These are phyloP conservation scores for Drosophila barbarae DNA, from an alignment of 2,888 invertebrate species.

Conservation along the genomic window DNA sequence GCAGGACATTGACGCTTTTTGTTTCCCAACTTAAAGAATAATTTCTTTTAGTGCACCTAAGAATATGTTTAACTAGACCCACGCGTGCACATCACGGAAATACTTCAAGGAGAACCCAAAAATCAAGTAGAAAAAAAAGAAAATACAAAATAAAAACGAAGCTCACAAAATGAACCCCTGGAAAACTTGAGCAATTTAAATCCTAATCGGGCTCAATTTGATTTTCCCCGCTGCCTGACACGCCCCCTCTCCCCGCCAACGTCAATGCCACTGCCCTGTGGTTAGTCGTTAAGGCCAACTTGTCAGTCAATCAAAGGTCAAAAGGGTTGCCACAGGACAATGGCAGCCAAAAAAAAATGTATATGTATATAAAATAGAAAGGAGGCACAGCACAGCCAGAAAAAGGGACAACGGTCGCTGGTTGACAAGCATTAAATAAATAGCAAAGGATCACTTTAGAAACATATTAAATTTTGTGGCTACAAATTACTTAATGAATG, in stretches of 20 bases:
- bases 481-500: slow-evolving; percentile 70
- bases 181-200: slow-evolving; percentile 59
- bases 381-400: not conserved
- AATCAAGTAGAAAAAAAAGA: not conserved
- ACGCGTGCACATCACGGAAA: slow-evolving; percentile 51
- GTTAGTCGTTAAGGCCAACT: slow-evolving; percentile 62
- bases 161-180: slow-evolving; percentile 14
- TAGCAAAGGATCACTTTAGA: slow-evolving; percentile 50
- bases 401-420: slow-evolving; percentile 50
- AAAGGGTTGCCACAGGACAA: slow-evolving; percentile 43
- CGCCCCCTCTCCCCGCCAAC: not conserved
- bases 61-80: slow-evolving; percentile 43
- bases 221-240: slow-evolving; percentile 12
- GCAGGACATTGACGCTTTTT: not conserved
- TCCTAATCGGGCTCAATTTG: slow-evolving; percentile 57
- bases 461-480: slow-evolving; percentile 70
- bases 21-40: not conserved
- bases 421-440: slow-evolving; percentile 64
- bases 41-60: not conserved
- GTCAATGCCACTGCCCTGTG: slow-evolving; percentile 9
- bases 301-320: slow-evolving; percentile 74
- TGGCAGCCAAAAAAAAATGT: not conserved
- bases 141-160: not conserved
- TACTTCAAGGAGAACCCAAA: slow-evolving; percentile 50
- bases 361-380: not conserved